A percentile compares a stretch with the other conserved stretches of the same genome.
phyloP scores from a whole-genome alignment of 2,113 vertebrate genomes.

The Tor tambroides region DNA sequence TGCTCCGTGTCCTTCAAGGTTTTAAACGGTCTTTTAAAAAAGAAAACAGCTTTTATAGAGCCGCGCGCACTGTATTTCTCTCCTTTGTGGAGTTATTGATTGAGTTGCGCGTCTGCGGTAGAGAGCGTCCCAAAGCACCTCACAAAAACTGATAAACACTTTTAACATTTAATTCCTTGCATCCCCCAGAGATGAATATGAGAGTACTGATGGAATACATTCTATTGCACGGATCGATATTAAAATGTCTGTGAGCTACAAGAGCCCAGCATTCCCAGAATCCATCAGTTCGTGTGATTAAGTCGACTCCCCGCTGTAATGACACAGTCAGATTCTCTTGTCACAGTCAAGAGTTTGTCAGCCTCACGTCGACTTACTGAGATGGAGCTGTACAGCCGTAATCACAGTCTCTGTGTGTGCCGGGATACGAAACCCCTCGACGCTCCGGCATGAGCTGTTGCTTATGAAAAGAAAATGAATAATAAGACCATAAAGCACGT shows the following conservation, averaged over 20 bases:
- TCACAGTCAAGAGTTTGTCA: conserved; percentile 67
- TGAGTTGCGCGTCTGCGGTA: not conserved
- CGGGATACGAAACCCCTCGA: conserved; percentile 28
- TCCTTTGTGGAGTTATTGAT: not conserved
- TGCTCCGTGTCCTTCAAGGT: conserved; percentile 24
- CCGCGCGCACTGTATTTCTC: not conserved
- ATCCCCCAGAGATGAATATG: conserved; percentile 73
- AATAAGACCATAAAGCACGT: not conserved
- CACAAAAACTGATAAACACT: conserved; percentile 47
- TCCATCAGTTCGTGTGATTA: conserved; percentile 74
- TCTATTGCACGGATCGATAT: conserved; percentile 71
- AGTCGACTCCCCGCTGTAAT: conserved; percentile 68
- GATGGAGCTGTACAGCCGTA: conserved; percentile 54
- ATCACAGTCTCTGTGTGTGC: conserved; percentile 41
- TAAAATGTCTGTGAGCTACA: conserved; percentile 68
- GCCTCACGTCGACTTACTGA: conserved; percentile 67
- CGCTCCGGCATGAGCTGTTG: not conserved
- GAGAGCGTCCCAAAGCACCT: not conserved
- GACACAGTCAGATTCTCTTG: conserved; percentile 55
- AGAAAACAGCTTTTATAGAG: not conserved
- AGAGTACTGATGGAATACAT: conserved; percentile 69
- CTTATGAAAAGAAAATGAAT: not conserved
- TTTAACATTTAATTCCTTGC: conserved; percentile 57
- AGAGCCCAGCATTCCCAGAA: conserved; percentile 56
- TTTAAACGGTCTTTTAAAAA: not conserved